phyloP scores from a whole-genome alignment of 1,140 invertebrate genomes.

The Spodoptera litura region DNA sequence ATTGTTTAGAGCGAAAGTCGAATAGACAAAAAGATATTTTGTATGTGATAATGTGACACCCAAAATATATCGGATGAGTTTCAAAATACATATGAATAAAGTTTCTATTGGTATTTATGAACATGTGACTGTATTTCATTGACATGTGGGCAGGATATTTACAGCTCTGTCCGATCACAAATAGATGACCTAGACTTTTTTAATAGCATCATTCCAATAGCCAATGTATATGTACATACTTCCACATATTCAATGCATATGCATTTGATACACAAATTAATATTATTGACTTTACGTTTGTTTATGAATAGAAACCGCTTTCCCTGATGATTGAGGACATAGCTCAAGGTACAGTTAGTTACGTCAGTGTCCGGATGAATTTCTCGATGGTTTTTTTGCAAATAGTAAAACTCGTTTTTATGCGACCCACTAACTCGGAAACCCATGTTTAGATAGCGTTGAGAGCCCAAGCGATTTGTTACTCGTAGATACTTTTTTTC shows the following conservation, averaged over 20 bases:
- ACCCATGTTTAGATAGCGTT: slow-evolving; percentile 49
- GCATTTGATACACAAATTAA: neutral
- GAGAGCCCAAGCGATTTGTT: slow-evolving; percentile 33
- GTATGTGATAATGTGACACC: neutral
- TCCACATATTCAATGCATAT: slow-evolving; percentile 6
- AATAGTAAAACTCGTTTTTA: slow-evolving; percentile 60
- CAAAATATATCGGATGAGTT: slow-evolving; percentile 13
- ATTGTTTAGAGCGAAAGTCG: slow-evolving; percentile 79
- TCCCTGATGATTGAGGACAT: slow-evolving; percentile 60
- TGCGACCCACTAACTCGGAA: slow-evolving; percentile 54
- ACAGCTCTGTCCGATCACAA: neutral
- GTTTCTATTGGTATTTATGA: neutral
- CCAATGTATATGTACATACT: neutral
- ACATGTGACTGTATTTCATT: slow-evolving; percentile 18
- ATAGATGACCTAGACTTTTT: slow-evolving; percentile 32
- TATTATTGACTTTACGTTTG: slow-evolving; percentile 18
- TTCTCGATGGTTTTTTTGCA: slow-evolving; percentile 58
- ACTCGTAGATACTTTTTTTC: slow-evolving; percentile 11
- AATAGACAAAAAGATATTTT: slow-evolving; percentile 68
- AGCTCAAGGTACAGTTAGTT: slow-evolving; percentile 62
- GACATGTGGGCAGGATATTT: slow-evolving; percentile 7
- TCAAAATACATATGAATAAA: neutral
- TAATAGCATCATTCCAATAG: slow-evolving; percentile 21
- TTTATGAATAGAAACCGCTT: slow-evolving; percentile 56
- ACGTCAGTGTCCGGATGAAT: slow-evolving; percentile 56